Evolutionary conservation across 2,797 vertebrate species (phyloP).

Genomic region (Loriculus beryllinus): DNA sequence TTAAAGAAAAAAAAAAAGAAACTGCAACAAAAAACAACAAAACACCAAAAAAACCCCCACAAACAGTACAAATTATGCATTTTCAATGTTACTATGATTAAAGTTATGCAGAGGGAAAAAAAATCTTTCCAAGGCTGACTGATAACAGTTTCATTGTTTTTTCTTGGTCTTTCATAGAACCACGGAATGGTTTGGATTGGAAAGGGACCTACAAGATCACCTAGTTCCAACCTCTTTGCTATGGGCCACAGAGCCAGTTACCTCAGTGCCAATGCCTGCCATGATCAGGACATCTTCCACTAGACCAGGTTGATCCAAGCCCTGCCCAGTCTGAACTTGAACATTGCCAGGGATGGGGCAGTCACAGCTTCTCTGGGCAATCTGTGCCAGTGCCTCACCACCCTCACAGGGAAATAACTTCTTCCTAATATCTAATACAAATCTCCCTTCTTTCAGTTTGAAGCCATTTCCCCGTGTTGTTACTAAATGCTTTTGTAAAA

Average conservation of each 20-base stretch:
- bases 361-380: background rate
- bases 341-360: background rate
- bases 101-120: background rate
- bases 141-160: background rate
- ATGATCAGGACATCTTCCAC: background rate
- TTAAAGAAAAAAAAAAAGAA: background rate
- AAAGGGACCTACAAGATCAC: background rate
- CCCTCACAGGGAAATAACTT: background rate
- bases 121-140: background rate
- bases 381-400: no score
- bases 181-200: background rate
- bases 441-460: background rate
- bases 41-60: no score
- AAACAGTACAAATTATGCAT: background rate
- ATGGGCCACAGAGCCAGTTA: background rate
- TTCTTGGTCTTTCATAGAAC: background rate
- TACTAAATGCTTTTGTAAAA: background rate
- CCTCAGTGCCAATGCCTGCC: background rate
- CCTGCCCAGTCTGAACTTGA: fast-evolving
- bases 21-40: no score
- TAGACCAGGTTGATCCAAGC: background rate
- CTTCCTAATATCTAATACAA: background rate
- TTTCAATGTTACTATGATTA: background rate
- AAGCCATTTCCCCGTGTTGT: background rate
- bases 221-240: background rate